Percentiles rank a stretch among this genome's conserved stretches.
Conservation (phyloP, 2,888 invertebrate species). For the Pristionchus entomophagus region DNA sequence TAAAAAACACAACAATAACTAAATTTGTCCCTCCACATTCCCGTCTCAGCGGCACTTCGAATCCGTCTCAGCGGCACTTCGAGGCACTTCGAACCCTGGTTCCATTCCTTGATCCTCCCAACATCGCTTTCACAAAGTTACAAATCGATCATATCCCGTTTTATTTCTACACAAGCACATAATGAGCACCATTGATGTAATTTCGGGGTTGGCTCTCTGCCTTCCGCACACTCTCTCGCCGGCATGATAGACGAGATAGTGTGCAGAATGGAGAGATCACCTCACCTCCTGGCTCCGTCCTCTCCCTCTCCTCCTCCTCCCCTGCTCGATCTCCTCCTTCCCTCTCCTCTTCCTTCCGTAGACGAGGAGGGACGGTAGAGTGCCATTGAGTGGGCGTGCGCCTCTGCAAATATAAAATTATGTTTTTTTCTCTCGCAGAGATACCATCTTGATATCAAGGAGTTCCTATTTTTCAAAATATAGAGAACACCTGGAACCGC, state of each 20-base stretch:
- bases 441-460: neutral
- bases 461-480: neutral
- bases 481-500: too few relatives aligned
- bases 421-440: too few relatives aligned
- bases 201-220: too few relatives aligned
- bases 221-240: too few relatives aligned
- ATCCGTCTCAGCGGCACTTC: neutral
- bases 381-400: neutral
- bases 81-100: too few relatives aligned
- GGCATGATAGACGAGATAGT: too few relatives aligned
- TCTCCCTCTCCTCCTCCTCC: slow-evolving; percentile 17
- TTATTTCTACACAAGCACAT: too few relatives aligned
- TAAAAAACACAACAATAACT: too few relatives aligned
- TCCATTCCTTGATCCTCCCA: too few relatives aligned
- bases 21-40: neutral
- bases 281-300: neutral
- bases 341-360: neutral
- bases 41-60: neutral
- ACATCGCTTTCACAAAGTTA: neutral
- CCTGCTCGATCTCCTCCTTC: neutral
- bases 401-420: neutral
- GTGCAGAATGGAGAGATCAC: too few relatives aligned
- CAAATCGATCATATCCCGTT: neutral
- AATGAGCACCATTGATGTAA: too few relatives aligned
- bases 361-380: neutral